Percentiles rank a stretch among this genome's conserved stretches.
Evolutionary conservation across 2,888 invertebrate species (phyloP).

Genomic region (Dermolepida albohirtum): DNA sequence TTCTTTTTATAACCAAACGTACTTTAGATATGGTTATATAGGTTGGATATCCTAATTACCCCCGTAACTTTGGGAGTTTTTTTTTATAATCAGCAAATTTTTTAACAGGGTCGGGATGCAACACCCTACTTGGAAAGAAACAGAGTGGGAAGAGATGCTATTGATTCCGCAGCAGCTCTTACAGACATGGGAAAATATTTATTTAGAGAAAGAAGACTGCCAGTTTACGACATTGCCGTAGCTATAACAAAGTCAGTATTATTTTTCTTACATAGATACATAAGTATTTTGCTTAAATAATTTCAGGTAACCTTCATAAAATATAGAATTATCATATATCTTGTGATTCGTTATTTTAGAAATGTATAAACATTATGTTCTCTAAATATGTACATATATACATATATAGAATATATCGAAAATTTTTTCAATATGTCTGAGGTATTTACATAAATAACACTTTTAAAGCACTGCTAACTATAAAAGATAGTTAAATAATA

Average conservation of each 20-base stretch:
- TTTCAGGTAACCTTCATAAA: background rate
- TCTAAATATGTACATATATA: no score
- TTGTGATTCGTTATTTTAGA: background rate
- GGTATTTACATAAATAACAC: no score
- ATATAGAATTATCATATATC: background rate
- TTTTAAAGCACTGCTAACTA: no score
- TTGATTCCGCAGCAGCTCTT: constrained; percentile 93
- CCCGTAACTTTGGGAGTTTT: no score
- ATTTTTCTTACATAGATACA: background rate
- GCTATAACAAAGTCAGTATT: constrained; percentile 93
- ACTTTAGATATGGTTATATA: no score
- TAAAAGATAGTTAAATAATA: no score
- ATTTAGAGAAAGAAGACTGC: constrained; percentile 92
- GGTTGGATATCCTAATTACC: no score
- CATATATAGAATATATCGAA: no score
- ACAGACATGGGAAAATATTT: constrained; percentile 98
- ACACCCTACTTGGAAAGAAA: constrained; percentile 95
- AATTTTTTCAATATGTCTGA: no score
- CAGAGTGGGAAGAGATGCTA: constrained; percentile 92
- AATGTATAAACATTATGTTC: no score
- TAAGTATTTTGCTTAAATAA: background rate
- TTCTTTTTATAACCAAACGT: no score
- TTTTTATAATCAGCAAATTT: no score
- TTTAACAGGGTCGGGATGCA: constrained; percentile 90
- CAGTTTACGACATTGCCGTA: constrained; percentile 95